A percentile compares a stretch with the other conserved stretches of the same genome.
Conservation (phyloP, 2,797 vertebrate species). For the Myotis planiceps region DNA sequence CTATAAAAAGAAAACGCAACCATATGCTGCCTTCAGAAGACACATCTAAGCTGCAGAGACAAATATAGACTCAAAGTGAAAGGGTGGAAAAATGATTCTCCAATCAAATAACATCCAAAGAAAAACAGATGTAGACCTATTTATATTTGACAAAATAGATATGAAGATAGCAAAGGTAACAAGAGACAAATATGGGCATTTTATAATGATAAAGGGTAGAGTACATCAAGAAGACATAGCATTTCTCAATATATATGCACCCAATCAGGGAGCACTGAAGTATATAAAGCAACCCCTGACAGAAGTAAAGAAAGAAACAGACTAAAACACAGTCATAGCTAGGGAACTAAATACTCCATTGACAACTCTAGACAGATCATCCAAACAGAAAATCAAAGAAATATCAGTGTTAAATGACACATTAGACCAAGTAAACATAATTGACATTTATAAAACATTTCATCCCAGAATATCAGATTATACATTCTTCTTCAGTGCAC, state of each 20-base stretch:
- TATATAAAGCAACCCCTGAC: background rate
- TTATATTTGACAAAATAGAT: background rate
- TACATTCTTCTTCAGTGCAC: background rate
- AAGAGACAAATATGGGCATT: background rate
- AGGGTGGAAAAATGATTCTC: background rate
- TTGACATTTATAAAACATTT: background rate
- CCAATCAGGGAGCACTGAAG: background rate
- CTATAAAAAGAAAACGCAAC: background rate
- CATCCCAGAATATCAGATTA: background rate
- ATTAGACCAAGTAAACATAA: background rate
- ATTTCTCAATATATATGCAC: background rate
- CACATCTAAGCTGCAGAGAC: background rate
- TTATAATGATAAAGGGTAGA: background rate
- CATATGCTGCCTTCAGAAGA: background rate
- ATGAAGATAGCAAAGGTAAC: background rate
- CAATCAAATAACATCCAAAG: background rate
- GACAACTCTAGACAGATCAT: background rate
- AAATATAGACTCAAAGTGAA: background rate
- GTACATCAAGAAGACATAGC: background rate
- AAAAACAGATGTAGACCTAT: background rate
- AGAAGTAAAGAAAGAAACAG: background rate
- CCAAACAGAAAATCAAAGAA: background rate
- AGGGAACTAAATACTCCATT: background rate
- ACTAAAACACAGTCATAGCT: background rate
- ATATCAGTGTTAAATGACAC: background rate